phyloP scores from a whole-genome alignment of 2,888 invertebrate species.

The Odontocerum albicorne region DNA sequence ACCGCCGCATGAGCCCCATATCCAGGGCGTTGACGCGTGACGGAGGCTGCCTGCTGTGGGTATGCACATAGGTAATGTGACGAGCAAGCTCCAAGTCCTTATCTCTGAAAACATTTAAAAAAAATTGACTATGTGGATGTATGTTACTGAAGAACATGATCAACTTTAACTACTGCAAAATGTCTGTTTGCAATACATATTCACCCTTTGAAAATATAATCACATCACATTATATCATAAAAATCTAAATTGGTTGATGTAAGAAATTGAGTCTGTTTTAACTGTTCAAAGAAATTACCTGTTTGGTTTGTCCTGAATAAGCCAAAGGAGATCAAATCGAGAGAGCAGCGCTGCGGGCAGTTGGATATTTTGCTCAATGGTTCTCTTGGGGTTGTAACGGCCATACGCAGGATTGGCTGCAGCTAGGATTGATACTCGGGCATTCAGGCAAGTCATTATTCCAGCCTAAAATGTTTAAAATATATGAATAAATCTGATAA shows the following conservation, averaged over 20 bases:
- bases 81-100: constrained; percentile 84
- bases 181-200: too few relatives aligned
- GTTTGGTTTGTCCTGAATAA: constrained; percentile 82
- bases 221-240: too few relatives aligned
- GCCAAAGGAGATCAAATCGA: constrained; percentile 94
- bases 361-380: constrained; percentile 97
- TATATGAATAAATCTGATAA: too few relatives aligned
- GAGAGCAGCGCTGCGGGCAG: constrained; percentile 96
- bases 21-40: constrained; percentile 73
- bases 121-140: too few relatives aligned
- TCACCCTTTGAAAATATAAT: too few relatives aligned
- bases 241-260: neutral
- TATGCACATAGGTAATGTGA: constrained; percentile 98
- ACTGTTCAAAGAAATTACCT: too few relatives aligned
- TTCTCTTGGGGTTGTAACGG: constrained; percentile 92
- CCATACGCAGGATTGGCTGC: constrained; percentile 99
- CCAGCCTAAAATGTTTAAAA: constrained; percentile 79
- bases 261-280: neutral
- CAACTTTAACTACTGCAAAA: too few relatives aligned
- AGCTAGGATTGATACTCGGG: constrained; percentile 94
- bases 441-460: constrained; percentile 97
- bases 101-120: constrained; percentile 50
- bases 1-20: constrained; percentile 92
- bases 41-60: constrained; percentile 86
- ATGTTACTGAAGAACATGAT: too few relatives aligned